Percentiles rank a stretch among this genome's conserved stretches.
phyloP scores from a whole-genome alignment of 2,113 vertebrate genomes.

The Dolichallabes microphthalmus region DNA sequence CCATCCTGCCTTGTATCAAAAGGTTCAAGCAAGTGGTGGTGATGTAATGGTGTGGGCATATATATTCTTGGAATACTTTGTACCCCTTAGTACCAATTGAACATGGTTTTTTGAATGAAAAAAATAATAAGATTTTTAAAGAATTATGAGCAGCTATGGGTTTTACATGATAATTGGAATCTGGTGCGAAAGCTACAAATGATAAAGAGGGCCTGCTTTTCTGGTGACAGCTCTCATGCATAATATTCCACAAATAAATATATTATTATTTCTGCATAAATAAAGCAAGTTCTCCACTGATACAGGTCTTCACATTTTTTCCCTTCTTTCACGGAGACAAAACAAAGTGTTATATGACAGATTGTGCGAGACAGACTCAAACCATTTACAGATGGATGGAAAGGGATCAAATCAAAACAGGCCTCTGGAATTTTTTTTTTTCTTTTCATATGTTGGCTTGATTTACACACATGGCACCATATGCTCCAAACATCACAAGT shows the following conservation, averaged over 20 bases:
- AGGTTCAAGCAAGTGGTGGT: too few relatives aligned
- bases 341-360: conserved; percentile 26
- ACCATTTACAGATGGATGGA: conserved; percentile 22
- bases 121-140: background rate
- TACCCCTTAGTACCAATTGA: too few relatives aligned
- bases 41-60: too few relatives aligned
- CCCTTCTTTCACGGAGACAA: conserved; percentile 11
- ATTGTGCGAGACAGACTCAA: conserved; percentile 13
- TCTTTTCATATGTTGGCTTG: background rate
- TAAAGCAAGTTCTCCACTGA: conserved; percentile 5
- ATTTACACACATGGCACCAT: conserved; percentile 32
- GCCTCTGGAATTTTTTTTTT: conserved; percentile 8
- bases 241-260: conserved; percentile 27
- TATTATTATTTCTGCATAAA: conserved; percentile 15
- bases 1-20: too few relatives aligned
- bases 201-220: conserved; percentile 6
- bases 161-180: conserved; percentile 14
- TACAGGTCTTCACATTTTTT: conserved; percentile 9
- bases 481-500: conserved; percentile 12
- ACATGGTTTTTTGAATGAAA: background rate
- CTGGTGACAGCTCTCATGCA: conserved; percentile 16
- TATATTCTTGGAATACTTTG: too few relatives aligned
- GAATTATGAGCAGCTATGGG: background rate
- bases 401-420: conserved; percentile 13
- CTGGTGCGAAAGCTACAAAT: conserved; percentile 3